Base-by-base conservation (phyloP, 2,888 invertebrate species). In the Hipparchia sbordonii region DNA sequence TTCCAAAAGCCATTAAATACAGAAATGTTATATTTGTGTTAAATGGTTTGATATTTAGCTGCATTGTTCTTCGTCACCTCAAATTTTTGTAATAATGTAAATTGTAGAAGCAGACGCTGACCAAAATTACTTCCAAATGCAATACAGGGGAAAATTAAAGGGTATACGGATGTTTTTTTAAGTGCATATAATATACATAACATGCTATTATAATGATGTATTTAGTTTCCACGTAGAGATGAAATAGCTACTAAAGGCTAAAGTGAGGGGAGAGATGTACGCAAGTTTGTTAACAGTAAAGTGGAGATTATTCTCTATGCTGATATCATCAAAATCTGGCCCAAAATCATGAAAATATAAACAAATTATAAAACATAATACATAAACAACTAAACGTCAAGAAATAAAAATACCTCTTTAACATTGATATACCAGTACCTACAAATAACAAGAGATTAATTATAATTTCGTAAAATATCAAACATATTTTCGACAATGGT, bases 1-100 rank as follows among this genome's bases (percentile, higher is more conserved):
- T 69, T 79, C 80, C 82, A 81, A 79, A 81, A 85, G 86, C 86
- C 86, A 88, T 88, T 88, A 89, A 85, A 85, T 79, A 80, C 81
- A 77, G 81, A 83, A 82, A 84, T 86, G 85, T 87, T 86, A 87
- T 85, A 85, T 84, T 85, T 82, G 74, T 77, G 73, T 60, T 75
- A 51, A 56, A 72, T 74, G 76, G 79, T 82, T 81, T 80, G 81
- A 81, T 79, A 81, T 82, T 79, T 79, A 57, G 76, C 67, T 62
- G 59, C 45, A 65, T 76, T 67, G 23, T 48, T 59, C 23, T 56
- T 39, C 13, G 33, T 57, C 48, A 67, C 13, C 33, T 5, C 12
- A 12, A 12, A 10, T 56, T 54, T 56, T 33, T 54, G 39, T 39
- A 66, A 66, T 8, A 52, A 23, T 8, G 13, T 12, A 23, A 61